A percentile compares a stretch with the other conserved stretches of the same genome.
Conservation (phyloP, 2,888 invertebrate genomes). For the Pristionchus fissidentatus region DNA sequence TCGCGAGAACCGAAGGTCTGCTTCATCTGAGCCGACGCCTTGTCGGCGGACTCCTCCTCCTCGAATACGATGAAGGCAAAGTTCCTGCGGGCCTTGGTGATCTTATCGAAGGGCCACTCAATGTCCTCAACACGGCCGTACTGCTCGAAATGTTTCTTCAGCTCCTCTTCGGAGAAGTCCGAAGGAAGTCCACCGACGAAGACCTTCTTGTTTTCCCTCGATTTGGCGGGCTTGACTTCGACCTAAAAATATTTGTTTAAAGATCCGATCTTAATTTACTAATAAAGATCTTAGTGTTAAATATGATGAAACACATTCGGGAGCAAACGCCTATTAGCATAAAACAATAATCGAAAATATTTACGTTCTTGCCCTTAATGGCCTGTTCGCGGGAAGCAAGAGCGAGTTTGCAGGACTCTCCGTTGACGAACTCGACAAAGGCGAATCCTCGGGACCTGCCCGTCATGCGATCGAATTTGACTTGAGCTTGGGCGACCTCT, state of each 20-base stretch:
- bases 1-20: slow-evolving; percentile 74
- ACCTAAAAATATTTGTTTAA: slow-evolving; percentile 53
- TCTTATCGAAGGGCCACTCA: slow-evolving; percentile 74
- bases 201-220: slow-evolving; percentile 76
- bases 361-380: slow-evolving; percentile 72
- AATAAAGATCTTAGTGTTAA: neutral
- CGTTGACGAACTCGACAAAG: slow-evolving; percentile 75
- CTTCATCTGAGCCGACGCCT: slow-evolving; percentile 70
- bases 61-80: slow-evolving; percentile 76
- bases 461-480: slow-evolving; percentile 75
- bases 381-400: slow-evolving; percentile 70
- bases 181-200: slow-evolving; percentile 76
- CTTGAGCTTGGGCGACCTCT: slow-evolving; percentile 72
- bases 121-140: slow-evolving; percentile 76
- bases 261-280: neutral
- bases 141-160: slow-evolving; percentile 73
- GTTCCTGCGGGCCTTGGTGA: slow-evolving; percentile 73
- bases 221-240: slow-evolving; percentile 75
- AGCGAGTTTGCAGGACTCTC: slow-evolving; percentile 72
- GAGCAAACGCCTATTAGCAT: too few species aligned
- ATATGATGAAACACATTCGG: too few species aligned
- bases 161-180: slow-evolving; percentile 74
- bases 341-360: slow-evolving; percentile 12
- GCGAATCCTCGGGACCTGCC: slow-evolving; percentile 75
- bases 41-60: slow-evolving; percentile 74